These are phyloP conservation scores for Bimastos eiseni DNA, from an alignment of 2,888 invertebrate species.

Conservation along the genomic window DNA sequence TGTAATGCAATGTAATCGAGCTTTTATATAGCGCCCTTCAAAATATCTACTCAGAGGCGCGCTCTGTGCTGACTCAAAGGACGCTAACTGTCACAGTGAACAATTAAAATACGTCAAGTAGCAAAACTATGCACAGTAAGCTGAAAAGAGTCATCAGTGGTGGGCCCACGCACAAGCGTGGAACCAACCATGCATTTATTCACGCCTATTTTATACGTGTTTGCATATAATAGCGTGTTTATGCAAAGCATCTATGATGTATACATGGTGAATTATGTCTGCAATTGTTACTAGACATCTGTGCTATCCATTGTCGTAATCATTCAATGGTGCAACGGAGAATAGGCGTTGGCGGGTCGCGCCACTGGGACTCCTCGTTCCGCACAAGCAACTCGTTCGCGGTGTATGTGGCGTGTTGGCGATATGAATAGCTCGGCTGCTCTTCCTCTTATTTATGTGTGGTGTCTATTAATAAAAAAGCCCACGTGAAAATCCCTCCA, in stretches of 20 bases:
- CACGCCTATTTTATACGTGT: too few relatives aligned
- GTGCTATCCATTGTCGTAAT: neutral
- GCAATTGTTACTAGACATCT: neutral
- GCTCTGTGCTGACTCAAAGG: too few relatives aligned
- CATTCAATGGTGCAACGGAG: neutral
- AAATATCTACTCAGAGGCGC: too few relatives aligned
- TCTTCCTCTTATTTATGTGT: neutral
- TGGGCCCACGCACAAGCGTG: too few relatives aligned
- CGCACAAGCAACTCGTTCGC: neutral
- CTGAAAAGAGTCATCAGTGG: too few relatives aligned
- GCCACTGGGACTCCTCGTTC: neutral
- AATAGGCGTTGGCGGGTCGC: neutral
- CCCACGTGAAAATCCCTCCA: neutral
- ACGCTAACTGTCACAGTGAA: too few relatives aligned
- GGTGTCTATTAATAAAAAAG: neutral
- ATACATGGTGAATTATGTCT: neutral
- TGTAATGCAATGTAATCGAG: too few relatives aligned
- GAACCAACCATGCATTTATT: too few relatives aligned
- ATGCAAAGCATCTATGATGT: neutral
- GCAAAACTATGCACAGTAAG: too few relatives aligned
- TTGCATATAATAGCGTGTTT: too few relatives aligned
- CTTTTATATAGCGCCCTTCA: too few relatives aligned
- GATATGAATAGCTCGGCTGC: neutral
- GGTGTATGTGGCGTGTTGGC: neutral
- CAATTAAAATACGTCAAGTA: too few relatives aligned